phyloP scores from a whole-genome alignment of 1,140 invertebrate genomes.

The Plutomurus gul region DNA sequence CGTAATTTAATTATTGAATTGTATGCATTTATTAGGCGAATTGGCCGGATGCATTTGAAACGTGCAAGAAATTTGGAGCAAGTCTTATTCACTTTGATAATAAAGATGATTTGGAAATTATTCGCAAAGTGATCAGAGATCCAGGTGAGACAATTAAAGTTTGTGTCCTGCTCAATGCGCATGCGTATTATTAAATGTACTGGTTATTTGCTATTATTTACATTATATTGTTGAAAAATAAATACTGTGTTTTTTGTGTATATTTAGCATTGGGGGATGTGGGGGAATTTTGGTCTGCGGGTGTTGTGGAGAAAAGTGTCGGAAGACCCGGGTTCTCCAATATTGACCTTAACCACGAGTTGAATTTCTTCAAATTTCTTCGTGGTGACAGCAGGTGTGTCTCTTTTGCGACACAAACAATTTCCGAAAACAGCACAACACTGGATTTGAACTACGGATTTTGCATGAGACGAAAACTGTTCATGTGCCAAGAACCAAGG shows the following conservation, averaged over 20 bases:
- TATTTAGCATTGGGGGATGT: not conserved
- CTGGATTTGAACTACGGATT: not conserved
- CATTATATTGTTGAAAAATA: not conserved
- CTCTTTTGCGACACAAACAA: not conserved
- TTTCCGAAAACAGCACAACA: not conserved
- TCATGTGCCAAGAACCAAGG: not conserved
- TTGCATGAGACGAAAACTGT: not conserved
- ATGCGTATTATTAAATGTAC: not conserved
- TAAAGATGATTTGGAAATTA: not conserved
- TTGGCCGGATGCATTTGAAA: slow-evolving; percentile 32
- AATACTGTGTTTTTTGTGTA: not conserved
- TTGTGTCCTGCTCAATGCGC: not conserved
- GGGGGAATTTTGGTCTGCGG: slow-evolving; percentile 4
- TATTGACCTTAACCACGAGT: not conserved
- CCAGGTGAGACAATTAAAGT: not conserved
- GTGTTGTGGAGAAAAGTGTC: not conserved
- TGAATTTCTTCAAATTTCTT: not conserved
- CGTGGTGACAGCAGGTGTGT: not conserved
- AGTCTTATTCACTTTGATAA: not conserved
- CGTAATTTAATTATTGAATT: not conserved
- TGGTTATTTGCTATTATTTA: not conserved
- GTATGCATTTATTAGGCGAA: not conserved
- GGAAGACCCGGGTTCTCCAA: not conserved
- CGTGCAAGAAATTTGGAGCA: not conserved
- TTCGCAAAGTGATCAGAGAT: not conserved